These are phyloP conservation scores for Craterocephalus amniculus DNA, from an alignment of 2,797 vertebrate genomes.

Conservation along the genomic window DNA sequence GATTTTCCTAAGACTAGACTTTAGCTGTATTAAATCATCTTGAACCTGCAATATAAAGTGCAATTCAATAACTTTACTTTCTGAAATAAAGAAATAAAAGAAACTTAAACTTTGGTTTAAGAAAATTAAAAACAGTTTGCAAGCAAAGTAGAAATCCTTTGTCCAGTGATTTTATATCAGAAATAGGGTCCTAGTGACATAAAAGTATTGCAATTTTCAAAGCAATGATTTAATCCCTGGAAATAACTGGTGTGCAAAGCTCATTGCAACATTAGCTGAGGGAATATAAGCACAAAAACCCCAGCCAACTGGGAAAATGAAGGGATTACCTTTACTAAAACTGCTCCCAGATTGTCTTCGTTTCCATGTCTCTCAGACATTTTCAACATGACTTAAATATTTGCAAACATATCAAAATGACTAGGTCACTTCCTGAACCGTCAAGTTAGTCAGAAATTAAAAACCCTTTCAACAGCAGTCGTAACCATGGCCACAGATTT, in stretches of 20 bases:
- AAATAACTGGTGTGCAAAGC: background rate
- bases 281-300: background rate
- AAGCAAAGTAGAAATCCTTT: too few species aligned
- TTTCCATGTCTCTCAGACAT: slow-evolving; percentile 57
- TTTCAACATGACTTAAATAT: slow-evolving; percentile 8
- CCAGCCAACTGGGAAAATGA: background rate
- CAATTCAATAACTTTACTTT: background rate
- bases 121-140: too few species aligned
- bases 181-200: background rate
- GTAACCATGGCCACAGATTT: slow-evolving; percentile 77
- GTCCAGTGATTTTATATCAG: background rate
- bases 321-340: slow-evolving; percentile 72
- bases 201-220: background rate
- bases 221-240: background rate
- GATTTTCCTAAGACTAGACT: slow-evolving; percentile 64
- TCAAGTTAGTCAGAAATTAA: background rate
- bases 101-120: too few species aligned
- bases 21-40: slow-evolving; percentile 83
- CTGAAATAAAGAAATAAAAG: background rate
- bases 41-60: slow-evolving; percentile 78
- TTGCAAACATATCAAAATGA: background rate
- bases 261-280: background rate
- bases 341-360: slow-evolving; percentile 57
- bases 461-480: slow-evolving; percentile 4
- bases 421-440: background rate